Base-by-base conservation (phyloP, 2,888 invertebrate species). In the Aricia artaxerxes region DNA sequence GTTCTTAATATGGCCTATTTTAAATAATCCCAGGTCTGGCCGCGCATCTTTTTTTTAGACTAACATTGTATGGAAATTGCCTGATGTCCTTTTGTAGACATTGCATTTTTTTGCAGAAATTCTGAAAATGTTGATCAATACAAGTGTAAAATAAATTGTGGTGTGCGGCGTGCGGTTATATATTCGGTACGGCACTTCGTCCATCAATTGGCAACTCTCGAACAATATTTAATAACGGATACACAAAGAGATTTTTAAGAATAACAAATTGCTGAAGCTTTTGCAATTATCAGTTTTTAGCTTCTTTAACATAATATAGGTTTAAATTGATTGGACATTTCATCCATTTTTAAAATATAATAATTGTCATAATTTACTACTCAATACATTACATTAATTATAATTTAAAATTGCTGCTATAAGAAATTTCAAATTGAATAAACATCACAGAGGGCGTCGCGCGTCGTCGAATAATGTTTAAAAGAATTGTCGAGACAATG, bases 381-480 rank as follows among this genome's bases (percentile, higher is more conserved):
- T 24, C 24, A 24, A 1, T 57, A 57, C 2, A 16, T 13, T 57
- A 61, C 61, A 7, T 61, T 61, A 24, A 24, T 24, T 24, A 7
- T 7, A n/a, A 31, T 64, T 64, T 24, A 24, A 35, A 53, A 53
- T 31, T 16, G 2, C 13, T 16, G 9, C 31, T 79, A 31, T 78
- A n/a, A 40, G 35, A 78, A 60, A 35, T 49, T 9, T 49, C 49
- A 79, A 75, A 79, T 79, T 73, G 61, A 79, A 44, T 40, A 44
- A 75, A 35, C 73, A 75, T 79, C 75, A 73, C 79, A 79, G 44
- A 87, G 64, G 53, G 16, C 73, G 44, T 87, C 64, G 53, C 40
- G 40, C 40, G 1, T 49, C 69, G 69, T 79, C 40, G 72, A 77
- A 80, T 89, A 88, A 91, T 87, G 86, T 86, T 61, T 57, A 75